These are phyloP conservation scores for Hippocampus zosterae DNA, from an alignment of 2,113 vertebrate species.

Conservation along the genomic window DNA sequence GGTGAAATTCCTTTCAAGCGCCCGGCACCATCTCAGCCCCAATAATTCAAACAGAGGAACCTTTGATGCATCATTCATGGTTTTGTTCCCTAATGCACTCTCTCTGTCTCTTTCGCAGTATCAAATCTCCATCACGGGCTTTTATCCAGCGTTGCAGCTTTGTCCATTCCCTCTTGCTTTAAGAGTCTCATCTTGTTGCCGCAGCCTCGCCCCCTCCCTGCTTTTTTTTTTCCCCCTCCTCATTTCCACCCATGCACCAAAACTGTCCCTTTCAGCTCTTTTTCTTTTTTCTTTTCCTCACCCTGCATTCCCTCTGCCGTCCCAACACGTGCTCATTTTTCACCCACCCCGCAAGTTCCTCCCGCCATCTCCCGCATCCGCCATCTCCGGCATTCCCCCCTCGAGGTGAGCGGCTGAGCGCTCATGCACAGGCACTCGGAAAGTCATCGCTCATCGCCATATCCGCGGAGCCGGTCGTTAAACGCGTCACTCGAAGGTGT, in stretches of 20 bases:
- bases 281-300: slow-evolving; percentile 6
- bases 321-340: slow-evolving; percentile 11
- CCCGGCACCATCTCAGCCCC: slow-evolving; percentile 19
- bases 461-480: slow-evolving; percentile 33
- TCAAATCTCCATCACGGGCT: slow-evolving; percentile 64
- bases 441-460: background rate
- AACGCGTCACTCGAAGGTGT: slow-evolving; percentile 21
- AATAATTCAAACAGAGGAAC: slow-evolving; percentile 44
- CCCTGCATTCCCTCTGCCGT: slow-evolving; percentile 34
- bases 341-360: slow-evolving; percentile 1
- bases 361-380: slow-evolving; percentile 10
- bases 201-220: slow-evolving; percentile 31
- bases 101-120: slow-evolving; percentile 51
- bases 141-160: slow-evolving; percentile 52
- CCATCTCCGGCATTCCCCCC: slow-evolving; percentile 29
- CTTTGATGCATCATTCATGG: slow-evolving; percentile 68
- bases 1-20: slow-evolving; percentile 42
- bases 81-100: slow-evolving; percentile 68
- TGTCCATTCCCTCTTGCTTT: slow-evolving; percentile 5
- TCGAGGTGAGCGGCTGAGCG: slow-evolving; percentile 48
- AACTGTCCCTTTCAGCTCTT: slow-evolving; percentile 43
- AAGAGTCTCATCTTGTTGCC: slow-evolving; percentile 38
- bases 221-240: slow-evolving; percentile 33
- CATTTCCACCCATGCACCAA: slow-evolving; percentile 37
- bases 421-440: slow-evolving; percentile 38